Percentiles rank a stretch among this genome's conserved stretches.
Conservation (phyloP, 2,113 vertebrate genomes). For the Panurus biarmicus region DNA sequence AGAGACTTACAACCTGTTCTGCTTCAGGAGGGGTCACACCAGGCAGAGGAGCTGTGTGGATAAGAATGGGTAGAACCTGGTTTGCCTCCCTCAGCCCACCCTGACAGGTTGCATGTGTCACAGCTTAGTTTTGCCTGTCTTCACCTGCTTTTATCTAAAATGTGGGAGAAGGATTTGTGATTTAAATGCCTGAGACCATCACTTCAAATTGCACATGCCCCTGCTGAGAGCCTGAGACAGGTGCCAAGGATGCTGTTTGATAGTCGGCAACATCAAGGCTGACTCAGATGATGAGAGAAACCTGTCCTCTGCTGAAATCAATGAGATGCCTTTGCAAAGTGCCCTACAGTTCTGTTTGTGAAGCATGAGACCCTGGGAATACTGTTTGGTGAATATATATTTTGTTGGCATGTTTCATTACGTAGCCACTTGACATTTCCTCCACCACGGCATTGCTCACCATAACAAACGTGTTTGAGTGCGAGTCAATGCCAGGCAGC, state of each 20-base stretch:
- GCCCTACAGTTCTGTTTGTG: not conserved
- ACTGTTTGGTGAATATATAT: not conserved
- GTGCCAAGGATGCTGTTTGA: constrained; percentile 10
- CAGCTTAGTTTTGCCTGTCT: not conserved
- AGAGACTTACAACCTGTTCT: not conserved
- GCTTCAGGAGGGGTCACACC: not conserved
- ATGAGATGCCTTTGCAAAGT: not conserved
- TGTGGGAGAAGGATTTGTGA: not conserved
- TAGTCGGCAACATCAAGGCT: not conserved
- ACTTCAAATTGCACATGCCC: not conserved
- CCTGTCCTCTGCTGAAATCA: not conserved
- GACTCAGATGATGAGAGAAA: not conserved
- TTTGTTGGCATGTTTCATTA: not conserved
- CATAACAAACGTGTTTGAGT: not conserved
- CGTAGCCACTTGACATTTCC: not conserved
- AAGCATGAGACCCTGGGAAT: not conserved
- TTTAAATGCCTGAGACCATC: constrained; percentile 9
- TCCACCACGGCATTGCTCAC: not conserved
- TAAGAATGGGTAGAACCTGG: not conserved
- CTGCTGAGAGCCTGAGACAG: not conserved
- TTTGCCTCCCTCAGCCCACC: not conserved
- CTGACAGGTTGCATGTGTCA: not conserved
- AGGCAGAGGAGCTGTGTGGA: not conserved
- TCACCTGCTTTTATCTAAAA: not conserved
- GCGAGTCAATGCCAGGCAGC: not conserved